phyloP scores from a whole-genome alignment of 2,888 invertebrate genomes.

The Dynastes grantii region DNA sequence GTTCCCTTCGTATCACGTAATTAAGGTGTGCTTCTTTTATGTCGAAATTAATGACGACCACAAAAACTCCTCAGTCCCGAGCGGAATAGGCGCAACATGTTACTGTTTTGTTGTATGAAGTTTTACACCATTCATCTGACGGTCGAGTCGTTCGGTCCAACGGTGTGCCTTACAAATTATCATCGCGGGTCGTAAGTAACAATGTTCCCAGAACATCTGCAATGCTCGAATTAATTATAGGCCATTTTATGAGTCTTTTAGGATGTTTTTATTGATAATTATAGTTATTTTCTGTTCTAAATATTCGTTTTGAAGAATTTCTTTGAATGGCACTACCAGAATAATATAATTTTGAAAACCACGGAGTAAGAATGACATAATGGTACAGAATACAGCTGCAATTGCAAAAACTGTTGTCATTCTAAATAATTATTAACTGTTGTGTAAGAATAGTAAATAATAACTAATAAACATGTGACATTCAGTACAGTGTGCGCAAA shows the following conservation, averaged over 20 bases:
- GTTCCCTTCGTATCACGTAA: slow-evolving; percentile 56
- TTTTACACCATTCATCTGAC: slow-evolving; percentile 33
- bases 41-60: slow-evolving; percentile 55
- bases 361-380: too few relatives aligned
- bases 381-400: too few relatives aligned
- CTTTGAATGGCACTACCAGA: neutral
- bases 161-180: slow-evolving; percentile 44
- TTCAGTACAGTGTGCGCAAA: too few relatives aligned
- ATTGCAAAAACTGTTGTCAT: neutral
- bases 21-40: slow-evolving; percentile 57
- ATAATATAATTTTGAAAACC: neutral
- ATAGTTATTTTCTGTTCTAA: slow-evolving; percentile 17
- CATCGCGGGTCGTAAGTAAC: slow-evolving; percentile 28
- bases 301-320: neutral
- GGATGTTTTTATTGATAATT: slow-evolving; percentile 32
- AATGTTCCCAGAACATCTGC: slow-evolving; percentile 33
- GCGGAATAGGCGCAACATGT: neutral
- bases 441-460: neutral
- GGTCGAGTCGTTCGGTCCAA: slow-evolving; percentile 11
- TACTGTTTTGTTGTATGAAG: slow-evolving; percentile 15
- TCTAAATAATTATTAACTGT: slow-evolving; percentile 2
- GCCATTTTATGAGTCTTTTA: slow-evolving; percentile 23
- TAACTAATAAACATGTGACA: neutral
- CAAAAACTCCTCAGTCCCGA: slow-evolving; percentile 39
- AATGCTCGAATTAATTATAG: slow-evolving; percentile 38